phyloP scores from a whole-genome alignment of 2,888 invertebrate genomes.

The Candidula unifasciata region DNA sequence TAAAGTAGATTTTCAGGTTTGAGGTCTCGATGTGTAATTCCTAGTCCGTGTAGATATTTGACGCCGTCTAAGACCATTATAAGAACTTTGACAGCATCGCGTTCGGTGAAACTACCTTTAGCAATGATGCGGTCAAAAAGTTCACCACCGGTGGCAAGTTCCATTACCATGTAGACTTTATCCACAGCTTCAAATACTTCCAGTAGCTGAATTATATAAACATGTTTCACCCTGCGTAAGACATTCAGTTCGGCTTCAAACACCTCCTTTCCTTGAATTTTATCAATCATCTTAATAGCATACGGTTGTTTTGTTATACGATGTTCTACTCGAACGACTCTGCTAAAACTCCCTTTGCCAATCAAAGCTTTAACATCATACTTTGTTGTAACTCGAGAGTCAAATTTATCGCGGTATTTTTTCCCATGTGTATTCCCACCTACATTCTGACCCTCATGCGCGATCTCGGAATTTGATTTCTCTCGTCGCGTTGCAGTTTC shows the following conservation, averaged over 20 bases:
- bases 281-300: constrained; percentile 79
- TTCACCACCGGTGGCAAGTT: constrained; percentile 83
- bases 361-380: constrained; percentile 79
- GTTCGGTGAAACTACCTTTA: constrained; percentile 80
- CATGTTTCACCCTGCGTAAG: constrained; percentile 79
- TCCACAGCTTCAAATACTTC: constrained; percentile 80
- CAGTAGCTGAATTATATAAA: constrained; percentile 80
- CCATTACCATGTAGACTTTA: constrained; percentile 82
- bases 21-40: constrained; percentile 82
- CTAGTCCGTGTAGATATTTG: constrained; percentile 80
- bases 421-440: constrained; percentile 71
- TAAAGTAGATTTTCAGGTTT: constrained; percentile 83
- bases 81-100: constrained; percentile 78
- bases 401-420: constrained; percentile 78
- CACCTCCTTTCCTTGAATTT: constrained; percentile 77
- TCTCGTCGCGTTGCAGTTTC: constrained; percentile 51
- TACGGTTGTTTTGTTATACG: constrained; percentile 78
- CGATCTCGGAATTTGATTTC: constrained; percentile 51
- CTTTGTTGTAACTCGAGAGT: constrained; percentile 78
- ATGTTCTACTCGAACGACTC: constrained; percentile 79
- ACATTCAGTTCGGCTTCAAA: constrained; percentile 80
- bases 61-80: constrained; percentile 80
- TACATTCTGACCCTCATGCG: constrained; percentile 59
- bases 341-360: constrained; percentile 79
- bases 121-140: constrained; percentile 82